phyloP scores from a whole-genome alignment of 2,113 vertebrate species.

The Macrotis lagotis region DNA sequence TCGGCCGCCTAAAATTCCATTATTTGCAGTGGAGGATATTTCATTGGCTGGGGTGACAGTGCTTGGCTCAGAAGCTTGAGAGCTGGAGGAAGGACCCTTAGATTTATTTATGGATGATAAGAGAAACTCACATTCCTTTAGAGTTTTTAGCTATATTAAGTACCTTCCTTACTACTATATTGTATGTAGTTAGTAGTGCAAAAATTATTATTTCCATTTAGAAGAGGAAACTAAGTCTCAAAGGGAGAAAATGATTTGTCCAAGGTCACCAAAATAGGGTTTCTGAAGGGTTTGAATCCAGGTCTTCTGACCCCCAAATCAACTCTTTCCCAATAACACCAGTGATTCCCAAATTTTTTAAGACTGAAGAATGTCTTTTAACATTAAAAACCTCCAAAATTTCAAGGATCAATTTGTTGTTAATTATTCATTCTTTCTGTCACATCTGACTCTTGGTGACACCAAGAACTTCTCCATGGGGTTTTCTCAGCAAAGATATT shows the following conservation, averaged over 20 bases:
- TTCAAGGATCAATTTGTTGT: neutral
- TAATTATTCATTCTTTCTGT: neutral
- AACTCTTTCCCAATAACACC: neutral
- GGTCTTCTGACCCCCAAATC: neutral
- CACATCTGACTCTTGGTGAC: neutral
- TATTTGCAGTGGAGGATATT: neutral
- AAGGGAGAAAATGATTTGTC: neutral
- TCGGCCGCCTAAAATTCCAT: constrained; percentile 6
- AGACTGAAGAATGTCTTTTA: neutral
- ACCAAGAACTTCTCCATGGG: neutral
- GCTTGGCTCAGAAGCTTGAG: constrained; percentile 13
- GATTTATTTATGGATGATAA: neutral
- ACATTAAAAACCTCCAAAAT: neutral
- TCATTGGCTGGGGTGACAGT: neutral
- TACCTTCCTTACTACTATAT: neutral
- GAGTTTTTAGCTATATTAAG: neutral
- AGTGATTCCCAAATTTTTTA: neutral
- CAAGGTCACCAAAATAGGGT: neutral
- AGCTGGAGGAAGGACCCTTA: neutral
- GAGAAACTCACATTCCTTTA: neutral
- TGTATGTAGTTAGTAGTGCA: neutral
- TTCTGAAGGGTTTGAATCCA: neutral
- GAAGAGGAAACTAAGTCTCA: neutral
- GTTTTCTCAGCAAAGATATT: neutral
- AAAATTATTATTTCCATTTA: neutral